Evolutionary conservation across 2,797 vertebrate species (phyloP), one percentile per base, ranked within the genome.

Genomic region (Leucoraja ocellata): DNA sequence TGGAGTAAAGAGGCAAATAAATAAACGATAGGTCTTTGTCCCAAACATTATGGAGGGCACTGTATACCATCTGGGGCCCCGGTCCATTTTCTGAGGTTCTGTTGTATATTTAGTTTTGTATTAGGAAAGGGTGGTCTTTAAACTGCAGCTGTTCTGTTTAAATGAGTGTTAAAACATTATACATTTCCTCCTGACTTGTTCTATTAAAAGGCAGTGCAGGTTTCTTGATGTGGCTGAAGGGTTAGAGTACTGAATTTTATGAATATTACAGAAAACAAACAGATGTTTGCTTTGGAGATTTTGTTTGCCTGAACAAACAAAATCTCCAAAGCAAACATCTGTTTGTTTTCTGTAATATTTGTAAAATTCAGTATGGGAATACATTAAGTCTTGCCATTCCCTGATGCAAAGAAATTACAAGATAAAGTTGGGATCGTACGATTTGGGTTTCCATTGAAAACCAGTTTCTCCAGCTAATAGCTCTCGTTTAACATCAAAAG

Each of bases 271-370:
- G 32, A 32, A 32, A 32, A 32, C 32, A 32, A 32, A 32, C 32
- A 32, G 32, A 32, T 32, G 32, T 32, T 32, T 32, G 32, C 32
- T 32, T 32, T n/a, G n/a, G n/a, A n/a, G n/a, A n/a, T n/a, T n/a
- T n/a, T n/a, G n/a, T n/a, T n/a, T n/a, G n/a, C 28, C 81, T 65
- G 83, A 65, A 58, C 61, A 86, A 61, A 86, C 83, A 25, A n/a
- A 32, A 13, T 86, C 83, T 63, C 28, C 28, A 86, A 86, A 65
- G 54, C 28, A 86, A 54, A 86, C 28, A 13, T 63, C 58, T 65
- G 83, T 86, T 86, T 86, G 83, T 86, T 86, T 86, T 86, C 28
- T n/a, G 63, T 63, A 86, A 86, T 63, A 86, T n/a, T 86, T 28
- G 83, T 63, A 86, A 63, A 63, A n/a, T 63, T 63, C 58, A 58